Conservation (phyloP, 2,888 invertebrate species). For the Nycteola revayana region DNA sequence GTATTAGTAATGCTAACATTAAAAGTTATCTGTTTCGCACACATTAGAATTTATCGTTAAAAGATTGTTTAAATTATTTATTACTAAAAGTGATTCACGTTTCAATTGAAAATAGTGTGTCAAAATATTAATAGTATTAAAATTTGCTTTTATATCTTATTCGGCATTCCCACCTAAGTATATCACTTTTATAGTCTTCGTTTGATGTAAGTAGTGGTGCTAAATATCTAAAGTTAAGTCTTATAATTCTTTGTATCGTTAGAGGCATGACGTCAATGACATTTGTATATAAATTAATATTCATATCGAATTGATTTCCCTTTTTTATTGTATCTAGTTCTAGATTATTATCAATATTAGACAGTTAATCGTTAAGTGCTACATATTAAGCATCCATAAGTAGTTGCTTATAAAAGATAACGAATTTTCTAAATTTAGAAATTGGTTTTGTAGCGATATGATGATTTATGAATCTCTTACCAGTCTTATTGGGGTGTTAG, state of each 20-base stretch:
- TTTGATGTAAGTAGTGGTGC: slow-evolving; percentile 43
- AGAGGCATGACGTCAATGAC: slow-evolving; percentile 18
- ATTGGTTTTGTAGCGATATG: neutral
- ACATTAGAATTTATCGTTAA: no score
- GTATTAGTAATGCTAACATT: no score
- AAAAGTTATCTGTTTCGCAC: no score
- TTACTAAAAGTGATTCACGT: slow-evolving; percentile 7
- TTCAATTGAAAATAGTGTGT: slow-evolving; percentile 13
- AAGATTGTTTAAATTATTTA: neutral
- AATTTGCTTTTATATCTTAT: slow-evolving; percentile 23
- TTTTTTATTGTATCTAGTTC: slow-evolving; percentile 17
- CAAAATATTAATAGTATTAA: slow-evolving; percentile 22
- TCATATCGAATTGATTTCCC: neutral
- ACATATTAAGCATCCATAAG: neutral
- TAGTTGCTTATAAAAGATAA: no score
- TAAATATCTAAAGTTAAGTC: slow-evolving; percentile 31
- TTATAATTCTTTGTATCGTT: slow-evolving; percentile 15
- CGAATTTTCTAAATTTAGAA: no score
- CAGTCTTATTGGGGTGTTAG: no score
- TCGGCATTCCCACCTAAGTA: slow-evolving; percentile 48
- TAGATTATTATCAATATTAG: no score
- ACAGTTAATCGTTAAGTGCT: no score
- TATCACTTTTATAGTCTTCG: slow-evolving; percentile 29
- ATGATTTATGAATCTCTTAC: no score
- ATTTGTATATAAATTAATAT: neutral